Conservation (phyloP, 2,888 invertebrate genomes). For the Drosophila imparisetae region DNA sequence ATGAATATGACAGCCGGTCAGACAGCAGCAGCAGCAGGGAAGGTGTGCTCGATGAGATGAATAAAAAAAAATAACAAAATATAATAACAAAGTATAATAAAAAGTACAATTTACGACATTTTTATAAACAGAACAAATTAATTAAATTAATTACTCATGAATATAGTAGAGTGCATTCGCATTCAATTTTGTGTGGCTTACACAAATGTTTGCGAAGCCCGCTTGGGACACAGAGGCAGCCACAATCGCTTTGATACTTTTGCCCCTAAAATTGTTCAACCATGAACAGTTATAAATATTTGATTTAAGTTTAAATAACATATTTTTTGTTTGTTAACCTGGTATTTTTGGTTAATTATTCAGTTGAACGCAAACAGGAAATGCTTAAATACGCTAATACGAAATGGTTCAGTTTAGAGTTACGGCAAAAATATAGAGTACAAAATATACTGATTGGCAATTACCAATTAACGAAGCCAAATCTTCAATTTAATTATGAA, state of each 20-base stretch:
- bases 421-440: background rate
- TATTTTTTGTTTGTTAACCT: constrained; percentile 4
- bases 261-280: constrained; percentile 31
- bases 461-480: background rate
- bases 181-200: constrained; percentile 57
- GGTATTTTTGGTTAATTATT: background rate
- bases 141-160: constrained; percentile 75
- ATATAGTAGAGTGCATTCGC: constrained; percentile 47
- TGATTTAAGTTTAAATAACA: constrained; percentile 57
- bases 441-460: background rate
- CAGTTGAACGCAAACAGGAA: constrained; percentile 1
- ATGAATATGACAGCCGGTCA: constrained; percentile 64
- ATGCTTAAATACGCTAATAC: constrained; percentile 27
- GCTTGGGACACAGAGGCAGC: constrained; percentile 32
- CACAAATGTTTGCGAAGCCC: constrained; percentile 59
- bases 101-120: constrained; percentile 48
- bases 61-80: background rate
- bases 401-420: background rate
- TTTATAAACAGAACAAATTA: constrained; percentile 71
- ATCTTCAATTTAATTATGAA: background rate
- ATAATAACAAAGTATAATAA: constrained; percentile 10
- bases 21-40: constrained; percentile 5
- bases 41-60: background rate
- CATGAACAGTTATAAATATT: constrained; percentile 52
- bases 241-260: constrained; percentile 49